Conservation (phyloP, 2,797 vertebrate genomes). For the Cossypha caffra region DNA sequence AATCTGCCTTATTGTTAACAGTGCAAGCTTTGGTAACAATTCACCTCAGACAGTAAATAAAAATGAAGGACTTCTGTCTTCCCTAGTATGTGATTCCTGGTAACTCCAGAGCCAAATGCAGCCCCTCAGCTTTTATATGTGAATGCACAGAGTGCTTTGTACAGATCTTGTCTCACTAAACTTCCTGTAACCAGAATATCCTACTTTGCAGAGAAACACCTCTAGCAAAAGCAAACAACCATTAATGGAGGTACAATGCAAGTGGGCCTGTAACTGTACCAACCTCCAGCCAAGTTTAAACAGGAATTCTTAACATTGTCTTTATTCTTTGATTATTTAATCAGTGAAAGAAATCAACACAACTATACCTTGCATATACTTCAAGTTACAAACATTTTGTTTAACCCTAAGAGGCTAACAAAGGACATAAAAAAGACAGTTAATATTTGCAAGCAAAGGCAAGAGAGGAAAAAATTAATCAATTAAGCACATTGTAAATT, state of each 20-base stretch:
- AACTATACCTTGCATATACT: neutral
- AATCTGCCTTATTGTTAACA: neutral
- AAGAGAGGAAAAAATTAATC: neutral
- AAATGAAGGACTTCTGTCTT: neutral
- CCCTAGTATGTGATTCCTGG: neutral
- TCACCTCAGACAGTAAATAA: neutral
- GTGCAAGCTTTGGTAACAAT: neutral
- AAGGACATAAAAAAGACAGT: neutral
- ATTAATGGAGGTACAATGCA: neutral
- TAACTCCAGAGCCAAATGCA: neutral
- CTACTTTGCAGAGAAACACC: neutral
- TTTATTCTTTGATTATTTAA: neutral
- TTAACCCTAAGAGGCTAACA: neutral
- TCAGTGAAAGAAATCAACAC: neutral
- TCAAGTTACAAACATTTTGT: neutral
- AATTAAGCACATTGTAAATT: neutral
- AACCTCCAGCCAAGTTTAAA: neutral
- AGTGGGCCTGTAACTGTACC: neutral
- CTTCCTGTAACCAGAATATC: neutral
- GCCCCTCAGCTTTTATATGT: neutral
- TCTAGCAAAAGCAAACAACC: neutral
- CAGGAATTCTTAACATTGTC: neutral
- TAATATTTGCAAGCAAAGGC: neutral
- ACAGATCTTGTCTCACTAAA: neutral
- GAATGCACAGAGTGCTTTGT: neutral